Base-by-base conservation (phyloP, 2,888 invertebrate species). In the Daptonema setosum region DNA sequence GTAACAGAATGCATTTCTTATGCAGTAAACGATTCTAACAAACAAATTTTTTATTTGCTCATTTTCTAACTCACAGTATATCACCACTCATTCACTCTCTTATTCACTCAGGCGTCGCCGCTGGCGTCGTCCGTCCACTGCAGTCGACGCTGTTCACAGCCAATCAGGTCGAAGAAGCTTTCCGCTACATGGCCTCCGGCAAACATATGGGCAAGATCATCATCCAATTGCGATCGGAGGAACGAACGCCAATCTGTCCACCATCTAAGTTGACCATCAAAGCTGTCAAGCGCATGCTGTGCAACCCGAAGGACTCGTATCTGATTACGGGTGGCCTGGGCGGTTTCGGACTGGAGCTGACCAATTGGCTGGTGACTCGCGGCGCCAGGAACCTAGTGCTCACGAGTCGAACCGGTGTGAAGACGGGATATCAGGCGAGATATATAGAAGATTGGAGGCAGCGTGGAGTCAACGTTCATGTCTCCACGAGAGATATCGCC, bases 141-240 rank as follows among this genome's bases (percentile, higher is more conserved):
- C 85, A 83, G 17, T 78, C 81, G 50, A 85, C 26, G 8, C 5
- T 50, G 8, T 93, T 83, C 51, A n/a, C 43, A 52, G 5, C 20
- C 14, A 17, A 11, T 25, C 35, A 52, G 52, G 52, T 29, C 26
- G 93, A 95, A 73, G 68, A 68, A 52, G 69, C 69, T 11, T 69
- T 69, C 64, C 68, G 78, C 63, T 87, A 78, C 73, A 91, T 93
- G 87, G 90, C 88, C 22, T 82, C 85, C 3, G 91, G 91, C 58
- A 87, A 85, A 71, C 91, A 93, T 73, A 86, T 91, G 66, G 91
- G 93, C 63, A 93, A 93, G 78, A 91, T 93, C 54, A 72, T 91
- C 53, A 72, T 93, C 61, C 84, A 87, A 65, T 81, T 90, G 56
- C 79, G 85, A 60, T 81, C 83, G 29, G 87, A 87, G 73, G 85